phyloP scores from a whole-genome alignment of 2,888 invertebrate species.

The Netelia fuscicornis region DNA sequence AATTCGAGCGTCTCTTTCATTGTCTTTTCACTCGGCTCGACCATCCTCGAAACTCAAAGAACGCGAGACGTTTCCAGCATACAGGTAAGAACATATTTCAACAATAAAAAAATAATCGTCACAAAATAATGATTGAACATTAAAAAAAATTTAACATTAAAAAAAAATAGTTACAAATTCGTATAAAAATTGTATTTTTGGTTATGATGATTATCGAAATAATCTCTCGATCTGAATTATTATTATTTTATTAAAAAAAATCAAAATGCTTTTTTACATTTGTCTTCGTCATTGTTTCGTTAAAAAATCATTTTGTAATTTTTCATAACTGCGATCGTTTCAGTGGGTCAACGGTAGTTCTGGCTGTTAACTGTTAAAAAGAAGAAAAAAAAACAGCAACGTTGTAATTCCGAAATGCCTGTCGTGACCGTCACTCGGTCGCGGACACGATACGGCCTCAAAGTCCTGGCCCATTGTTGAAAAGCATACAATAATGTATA shows the following conservation, averaged over 20 bases:
- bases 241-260: no score
- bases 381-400: not conserved
- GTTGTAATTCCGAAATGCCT: slow-evolving; percentile 27
- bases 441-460: slow-evolving; percentile 16
- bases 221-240: no score
- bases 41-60: not conserved
- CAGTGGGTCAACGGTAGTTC: not conserved
- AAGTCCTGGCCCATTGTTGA: slow-evolving; percentile 73
- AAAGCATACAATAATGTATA: slow-evolving; percentile 75
- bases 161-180: not conserved
- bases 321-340: no score
- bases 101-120: not conserved
- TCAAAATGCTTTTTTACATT: not conserved
- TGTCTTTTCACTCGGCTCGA: not conserved
- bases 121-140: not conserved
- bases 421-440: slow-evolving; percentile 2
- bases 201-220: not conserved
- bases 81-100: not conserved
- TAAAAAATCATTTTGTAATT: not conserved
- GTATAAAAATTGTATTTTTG: not conserved
- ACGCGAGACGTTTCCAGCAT: not conserved
- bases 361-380: slow-evolving; percentile 9
- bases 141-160: not conserved
- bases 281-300: not conserved
- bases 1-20: not conserved